These are phyloP conservation scores for Drosophila chauvacae DNA, from an alignment of 1,140 invertebrate genomes.

Conservation along the genomic window DNA sequence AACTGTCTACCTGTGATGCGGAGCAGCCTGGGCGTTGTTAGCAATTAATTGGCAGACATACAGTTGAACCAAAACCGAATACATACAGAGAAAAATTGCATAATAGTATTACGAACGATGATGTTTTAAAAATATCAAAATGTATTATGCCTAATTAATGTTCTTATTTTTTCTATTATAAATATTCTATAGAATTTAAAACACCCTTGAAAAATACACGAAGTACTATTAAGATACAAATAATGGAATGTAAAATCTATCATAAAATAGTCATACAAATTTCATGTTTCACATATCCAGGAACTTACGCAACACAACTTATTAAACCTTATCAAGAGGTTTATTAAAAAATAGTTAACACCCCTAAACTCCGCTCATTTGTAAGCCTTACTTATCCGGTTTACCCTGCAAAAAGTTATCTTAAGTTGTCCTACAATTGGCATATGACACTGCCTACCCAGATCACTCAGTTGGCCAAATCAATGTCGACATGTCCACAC, in stretches of 20 bases:
- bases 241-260: no score
- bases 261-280: no score
- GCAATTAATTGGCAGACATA: slow-evolving; percentile 58
- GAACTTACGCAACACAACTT: no score
- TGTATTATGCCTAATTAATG: no score
- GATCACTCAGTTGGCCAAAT: slow-evolving; percentile 76
- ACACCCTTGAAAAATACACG: neutral
- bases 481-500: slow-evolving; percentile 63
- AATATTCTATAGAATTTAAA: neutral
- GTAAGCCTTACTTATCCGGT: neutral
- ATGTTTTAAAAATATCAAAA: neutral
- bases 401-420: slow-evolving; percentile 12
- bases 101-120: neutral
- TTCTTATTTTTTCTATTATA: neutral
- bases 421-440: slow-evolving; percentile 2
- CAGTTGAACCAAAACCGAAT: neutral
- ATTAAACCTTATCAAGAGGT: no score
- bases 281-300: no score
- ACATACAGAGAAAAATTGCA: slow-evolving; percentile 6
- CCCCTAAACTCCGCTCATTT: neutral
- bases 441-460: slow-evolving; percentile 43
- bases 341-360: no score
- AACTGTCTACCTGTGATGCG: slow-evolving; percentile 17
- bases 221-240: neutral
- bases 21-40: slow-evolving; percentile 51